A percentile compares a stretch with the other conserved stretches of the same genome.
Evolutionary conservation across 1,140 invertebrate species (phyloP).

Genomic region (Halesus radiatus): DNA sequence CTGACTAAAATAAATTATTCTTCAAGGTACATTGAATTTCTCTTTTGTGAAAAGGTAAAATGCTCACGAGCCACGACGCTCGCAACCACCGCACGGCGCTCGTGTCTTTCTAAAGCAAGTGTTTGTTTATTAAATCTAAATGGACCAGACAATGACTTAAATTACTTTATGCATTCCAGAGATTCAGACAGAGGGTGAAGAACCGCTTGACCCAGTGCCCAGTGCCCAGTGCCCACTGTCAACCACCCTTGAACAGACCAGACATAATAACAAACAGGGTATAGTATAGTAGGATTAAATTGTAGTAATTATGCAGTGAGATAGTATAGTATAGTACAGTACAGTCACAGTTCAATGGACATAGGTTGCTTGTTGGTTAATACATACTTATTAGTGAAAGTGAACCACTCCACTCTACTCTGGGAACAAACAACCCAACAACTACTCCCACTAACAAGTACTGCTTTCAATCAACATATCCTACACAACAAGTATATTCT

Average conservation of each 20-base stretch:
- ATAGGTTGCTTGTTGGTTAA: no score
- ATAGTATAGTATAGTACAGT: no score
- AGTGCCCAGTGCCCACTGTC: no score
- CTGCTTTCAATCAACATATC: slow-evolving; percentile 36
- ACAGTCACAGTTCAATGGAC: no score
- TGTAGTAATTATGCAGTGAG: no score
- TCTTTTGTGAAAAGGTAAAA: slow-evolving; percentile 50
- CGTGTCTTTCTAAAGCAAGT: slow-evolving; percentile 2
- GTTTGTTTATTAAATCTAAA: slow-evolving; percentile 39
- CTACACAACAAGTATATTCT: slow-evolving; percentile 43
- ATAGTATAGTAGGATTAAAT: no score
- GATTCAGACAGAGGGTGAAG: slow-evolving; percentile 3
- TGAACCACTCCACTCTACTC: no score
- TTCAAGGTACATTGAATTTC: slow-evolving; percentile 48
- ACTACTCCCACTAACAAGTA: slow-evolving; percentile 16
- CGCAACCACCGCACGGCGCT: neutral
- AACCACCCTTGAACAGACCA: no score
- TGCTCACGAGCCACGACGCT: slow-evolving; percentile 1
- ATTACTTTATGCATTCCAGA: slow-evolving; percentile 24
- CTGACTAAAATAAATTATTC: slow-evolving; percentile 51
- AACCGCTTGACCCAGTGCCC: no score
- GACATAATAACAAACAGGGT: no score
- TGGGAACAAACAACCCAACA: no score
- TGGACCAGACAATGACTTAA: slow-evolving; percentile 55
- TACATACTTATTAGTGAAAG: no score